Evolutionary conservation across 2,888 invertebrate genomes (phyloP), one percentile per base, ranked within the genome.

Genomic region (Calameuta idolon): DNA sequence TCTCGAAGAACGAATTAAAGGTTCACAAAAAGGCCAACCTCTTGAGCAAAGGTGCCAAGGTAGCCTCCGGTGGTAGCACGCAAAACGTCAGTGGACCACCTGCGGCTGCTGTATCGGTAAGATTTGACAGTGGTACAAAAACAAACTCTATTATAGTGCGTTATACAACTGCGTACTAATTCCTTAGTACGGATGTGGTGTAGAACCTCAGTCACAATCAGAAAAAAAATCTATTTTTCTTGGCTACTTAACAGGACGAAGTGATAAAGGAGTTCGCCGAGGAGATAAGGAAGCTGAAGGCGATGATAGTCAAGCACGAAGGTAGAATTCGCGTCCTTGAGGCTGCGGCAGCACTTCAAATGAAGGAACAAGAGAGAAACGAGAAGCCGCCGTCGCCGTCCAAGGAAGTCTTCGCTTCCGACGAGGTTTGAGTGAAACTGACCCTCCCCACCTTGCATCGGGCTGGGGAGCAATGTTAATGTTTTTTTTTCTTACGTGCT

Each of bases 301-400:
- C 97, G n/a, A 97, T 98, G 92, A 97, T 98, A 85, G 96, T 98
- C 35, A 98, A 98, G 89, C 98, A 98, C 89, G 98, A 98, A 92
- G 97, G 97, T 86, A 93, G 97, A 76, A 96, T 97, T 90, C 93
- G 96, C 69, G 95, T 96, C 4, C 92, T 97, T 12, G 97, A 97
- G 90, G 95, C 95, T 4, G 93, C 93, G n/a, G 92, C 92, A 40
- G 92, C 93, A 77, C 87, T 91, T 71, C 90, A 91, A 79, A 90
- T 91, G 87, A 90, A 91, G 78, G 92, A 92, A 78, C 90, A 91
- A 34, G 90, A 91, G 35, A 89, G 90, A 84, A 90, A 90, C 80
- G 90, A 91, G 74, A 90, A 91, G 77, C 81, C 88, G 75, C 82
- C 90, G 74, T 87, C 91, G 30, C 89, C 90, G 3, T 81, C 83